A percentile compares a stretch with the other conserved stretches of the same genome.
These are phyloP conservation scores for Sebastes fasciatus DNA, from an alignment of 2,113 vertebrate species.

Conservation along the genomic window DNA sequence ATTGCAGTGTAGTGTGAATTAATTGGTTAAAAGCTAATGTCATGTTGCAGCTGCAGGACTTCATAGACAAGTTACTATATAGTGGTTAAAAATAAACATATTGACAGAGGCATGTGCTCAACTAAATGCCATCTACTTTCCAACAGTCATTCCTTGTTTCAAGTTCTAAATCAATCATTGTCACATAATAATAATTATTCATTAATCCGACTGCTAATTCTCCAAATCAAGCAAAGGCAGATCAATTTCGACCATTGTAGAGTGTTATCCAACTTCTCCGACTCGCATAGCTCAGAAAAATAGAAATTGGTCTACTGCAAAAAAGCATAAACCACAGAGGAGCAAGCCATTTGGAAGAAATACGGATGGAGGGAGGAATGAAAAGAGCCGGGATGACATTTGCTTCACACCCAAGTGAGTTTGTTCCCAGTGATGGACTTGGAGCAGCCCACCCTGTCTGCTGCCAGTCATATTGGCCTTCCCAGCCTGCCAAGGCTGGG, in stretches of 20 bases:
- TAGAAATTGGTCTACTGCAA: neutral
- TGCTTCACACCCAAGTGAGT: conserved; percentile 68
- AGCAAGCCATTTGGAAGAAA: conserved; percentile 54
- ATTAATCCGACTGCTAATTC: neutral
- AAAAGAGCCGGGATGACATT: conserved; percentile 63
- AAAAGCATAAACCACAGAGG: conserved; percentile 22
- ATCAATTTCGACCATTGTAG: neutral
- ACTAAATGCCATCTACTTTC: neutral
- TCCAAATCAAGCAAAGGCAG: neutral
- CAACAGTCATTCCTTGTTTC: neutral
- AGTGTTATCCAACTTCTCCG: neutral
- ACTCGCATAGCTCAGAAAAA: neutral
- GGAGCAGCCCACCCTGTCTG: conserved; percentile 60
- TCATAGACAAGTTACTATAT: neutral
- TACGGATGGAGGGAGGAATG: conserved; percentile 26
- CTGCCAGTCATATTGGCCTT: conserved; percentile 71
- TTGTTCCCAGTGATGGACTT: conserved; percentile 59
- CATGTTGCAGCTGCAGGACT: neutral
- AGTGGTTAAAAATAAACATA: neutral
- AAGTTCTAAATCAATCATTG: neutral
- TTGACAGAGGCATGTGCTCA: neutral
- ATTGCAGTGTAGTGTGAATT: neutral
- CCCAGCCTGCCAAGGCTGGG: conserved; percentile 63
- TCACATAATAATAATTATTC: neutral
- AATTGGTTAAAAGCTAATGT: neutral